These are phyloP conservation scores for Seira sanloemensis DNA, from an alignment of 2,888 invertebrate species.

Conservation along the genomic window DNA sequence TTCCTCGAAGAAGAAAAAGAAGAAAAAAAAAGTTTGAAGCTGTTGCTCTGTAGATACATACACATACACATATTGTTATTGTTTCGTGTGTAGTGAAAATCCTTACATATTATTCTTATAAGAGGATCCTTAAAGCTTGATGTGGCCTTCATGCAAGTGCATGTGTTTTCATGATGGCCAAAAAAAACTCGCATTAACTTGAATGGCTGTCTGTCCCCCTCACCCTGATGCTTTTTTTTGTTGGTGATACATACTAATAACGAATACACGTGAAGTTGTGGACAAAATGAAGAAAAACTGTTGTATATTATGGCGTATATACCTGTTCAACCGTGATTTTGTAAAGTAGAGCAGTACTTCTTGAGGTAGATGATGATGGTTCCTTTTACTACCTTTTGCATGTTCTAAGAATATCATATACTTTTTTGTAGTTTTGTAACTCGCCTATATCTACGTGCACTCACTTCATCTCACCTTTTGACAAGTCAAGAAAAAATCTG, in stretches of 20 bases:
- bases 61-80: neutral
- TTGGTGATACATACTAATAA: slow-evolving; percentile 36
- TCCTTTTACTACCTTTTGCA: slow-evolving; percentile 20
- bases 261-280: slow-evolving; percentile 57
- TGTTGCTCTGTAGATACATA: neutral
- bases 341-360: neutral
- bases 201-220: neutral
- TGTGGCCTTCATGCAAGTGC: slow-evolving; percentile 39
- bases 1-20: neutral
- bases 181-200: slow-evolving; percentile 2
- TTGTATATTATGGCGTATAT: neutral
- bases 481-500: slow-evolving; percentile 33
- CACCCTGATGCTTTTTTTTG: slow-evolving; percentile 1
- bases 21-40: no score
- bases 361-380: neutral
- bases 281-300: slow-evolving; percentile 27
- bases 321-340: neutral
- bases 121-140: slow-evolving; percentile 1
- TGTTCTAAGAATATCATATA: slow-evolving; percentile 21
- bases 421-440: neutral
- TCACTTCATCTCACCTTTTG: slow-evolving; percentile 14
- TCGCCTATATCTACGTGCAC: neutral
- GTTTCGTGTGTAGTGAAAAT: slow-evolving; percentile 7
- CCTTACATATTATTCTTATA: no score
- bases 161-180: slow-evolving; percentile 14